phyloP scores from a whole-genome alignment of 1,140 invertebrate species.

The Diabrotica undecimpunctata region DNA sequence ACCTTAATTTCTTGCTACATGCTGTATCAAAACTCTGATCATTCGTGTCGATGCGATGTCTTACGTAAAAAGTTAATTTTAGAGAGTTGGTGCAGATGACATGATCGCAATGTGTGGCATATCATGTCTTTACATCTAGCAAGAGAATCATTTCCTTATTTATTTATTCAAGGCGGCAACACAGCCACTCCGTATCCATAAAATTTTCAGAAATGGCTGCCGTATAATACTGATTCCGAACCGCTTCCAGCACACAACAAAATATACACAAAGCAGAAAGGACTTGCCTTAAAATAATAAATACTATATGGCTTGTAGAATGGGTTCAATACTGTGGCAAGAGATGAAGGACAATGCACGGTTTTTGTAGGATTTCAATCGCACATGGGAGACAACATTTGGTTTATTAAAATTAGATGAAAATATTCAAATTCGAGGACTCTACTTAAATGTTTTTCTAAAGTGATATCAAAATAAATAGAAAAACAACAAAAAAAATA shows the following conservation, averaged over 20 bases:
- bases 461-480: no score
- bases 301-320: not conserved
- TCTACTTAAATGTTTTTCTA: no score
- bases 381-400: no score
- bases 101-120: constrained; percentile 24
- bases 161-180: constrained; percentile 37
- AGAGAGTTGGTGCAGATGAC: constrained; percentile 14
- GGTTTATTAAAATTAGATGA: no score
- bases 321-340: constrained; percentile 3
- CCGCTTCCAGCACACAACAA: not conserved
- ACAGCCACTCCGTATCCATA: constrained; percentile 26
- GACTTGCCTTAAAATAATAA: constrained; percentile 6
- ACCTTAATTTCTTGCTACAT: no score
- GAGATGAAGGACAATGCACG: not conserved
- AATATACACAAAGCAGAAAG: constrained; percentile 10
- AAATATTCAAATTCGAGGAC: no score
- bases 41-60: no score
- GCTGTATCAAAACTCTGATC: no score
- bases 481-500: no score
- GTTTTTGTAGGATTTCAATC: not conserved
- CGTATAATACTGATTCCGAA: constrained; percentile 23
- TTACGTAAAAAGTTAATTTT: constrained; percentile 13
- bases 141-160: constrained; percentile 38
- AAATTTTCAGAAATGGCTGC: constrained; percentile 22
- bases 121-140: constrained; percentile 15